Percentiles rank a stretch among this genome's conserved stretches.
phyloP scores from a whole-genome alignment of 2,888 invertebrate species.

The Encarsia formosa region DNA sequence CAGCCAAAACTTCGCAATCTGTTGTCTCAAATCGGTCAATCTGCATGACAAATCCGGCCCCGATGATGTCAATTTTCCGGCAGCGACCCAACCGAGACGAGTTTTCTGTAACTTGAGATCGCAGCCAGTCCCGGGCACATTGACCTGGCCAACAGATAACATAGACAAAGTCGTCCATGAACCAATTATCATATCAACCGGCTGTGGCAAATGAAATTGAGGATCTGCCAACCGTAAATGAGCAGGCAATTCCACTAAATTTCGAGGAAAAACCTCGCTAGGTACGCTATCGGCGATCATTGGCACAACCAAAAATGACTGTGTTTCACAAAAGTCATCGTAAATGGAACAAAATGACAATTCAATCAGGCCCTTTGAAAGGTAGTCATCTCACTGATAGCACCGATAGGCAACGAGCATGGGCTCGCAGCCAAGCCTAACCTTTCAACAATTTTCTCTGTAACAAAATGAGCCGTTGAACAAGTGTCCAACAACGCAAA shows the following conservation, averaged over 20 bases:
- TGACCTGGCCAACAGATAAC: no score
- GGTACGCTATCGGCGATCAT: neutral
- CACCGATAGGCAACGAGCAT: neutral
- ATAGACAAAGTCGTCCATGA: slow-evolving; percentile 19
- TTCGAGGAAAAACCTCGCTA: neutral
- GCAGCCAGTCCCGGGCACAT: no score
- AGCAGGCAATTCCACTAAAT: neutral
- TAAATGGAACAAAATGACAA: neutral
- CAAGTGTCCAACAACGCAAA: slow-evolving; percentile 4
- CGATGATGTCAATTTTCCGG: no score
- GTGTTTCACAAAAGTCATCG: neutral
- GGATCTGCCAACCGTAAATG: slow-evolving; percentile 20
- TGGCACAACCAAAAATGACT: neutral
- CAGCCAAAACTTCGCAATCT: no score
- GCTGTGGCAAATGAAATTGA: slow-evolving; percentile 17
- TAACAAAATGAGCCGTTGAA: neutral
- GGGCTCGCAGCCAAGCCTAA: neutral
- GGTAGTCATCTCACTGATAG: neutral
- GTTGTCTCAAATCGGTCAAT: no score
- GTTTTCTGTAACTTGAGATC: no score
- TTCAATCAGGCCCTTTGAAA: no score
- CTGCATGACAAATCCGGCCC: no score
- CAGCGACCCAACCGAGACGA: no score
- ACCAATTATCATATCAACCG: slow-evolving; percentile 23
- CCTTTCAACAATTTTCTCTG: neutral